Evolutionary conservation across 2,113 vertebrate species (phyloP).

Genomic region (Hydrolagus affinis): DNA sequence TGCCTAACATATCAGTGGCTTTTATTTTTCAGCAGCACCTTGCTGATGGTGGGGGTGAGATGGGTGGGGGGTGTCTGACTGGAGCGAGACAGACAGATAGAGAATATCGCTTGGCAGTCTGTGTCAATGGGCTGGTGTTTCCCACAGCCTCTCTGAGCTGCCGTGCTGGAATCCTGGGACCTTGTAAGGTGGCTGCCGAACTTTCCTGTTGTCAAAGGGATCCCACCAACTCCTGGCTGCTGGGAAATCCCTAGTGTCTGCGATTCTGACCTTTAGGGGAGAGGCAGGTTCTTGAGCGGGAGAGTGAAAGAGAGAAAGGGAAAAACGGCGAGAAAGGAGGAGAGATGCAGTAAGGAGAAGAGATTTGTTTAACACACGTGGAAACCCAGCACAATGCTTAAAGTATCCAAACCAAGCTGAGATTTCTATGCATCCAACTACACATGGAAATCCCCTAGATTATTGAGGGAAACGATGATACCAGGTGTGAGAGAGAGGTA

Average conservation of each 20-base stretch:
- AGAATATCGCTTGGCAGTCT: too few species aligned
- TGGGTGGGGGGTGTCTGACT: background rate
- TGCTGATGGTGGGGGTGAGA: conserved; percentile 5
- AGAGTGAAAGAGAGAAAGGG: background rate
- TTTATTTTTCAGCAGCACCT: background rate
- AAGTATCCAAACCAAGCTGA: background rate
- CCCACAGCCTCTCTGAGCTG: background rate
- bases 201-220: background rate
- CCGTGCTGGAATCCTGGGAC: background rate
- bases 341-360: conserved; percentile 38
- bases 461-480: conserved; percentile 5
- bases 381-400: too few species aligned
- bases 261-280: conserved; percentile 33
- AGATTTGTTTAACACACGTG: background rate
- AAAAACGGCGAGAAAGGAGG: background rate
- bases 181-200: background rate
- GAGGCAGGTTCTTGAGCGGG: background rate
- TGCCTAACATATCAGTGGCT: conserved; percentile 26
- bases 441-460: background rate
- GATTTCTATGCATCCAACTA: too few species aligned
- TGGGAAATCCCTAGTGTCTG: background rate
- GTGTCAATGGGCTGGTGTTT: too few species aligned
- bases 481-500: background rate
- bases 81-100: too few species aligned
- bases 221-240: background rate